A percentile compares a stretch with the other conserved stretches of the same genome.
Conservation (phyloP, 2,797 vertebrate genomes). For the Falco columbarius region DNA sequence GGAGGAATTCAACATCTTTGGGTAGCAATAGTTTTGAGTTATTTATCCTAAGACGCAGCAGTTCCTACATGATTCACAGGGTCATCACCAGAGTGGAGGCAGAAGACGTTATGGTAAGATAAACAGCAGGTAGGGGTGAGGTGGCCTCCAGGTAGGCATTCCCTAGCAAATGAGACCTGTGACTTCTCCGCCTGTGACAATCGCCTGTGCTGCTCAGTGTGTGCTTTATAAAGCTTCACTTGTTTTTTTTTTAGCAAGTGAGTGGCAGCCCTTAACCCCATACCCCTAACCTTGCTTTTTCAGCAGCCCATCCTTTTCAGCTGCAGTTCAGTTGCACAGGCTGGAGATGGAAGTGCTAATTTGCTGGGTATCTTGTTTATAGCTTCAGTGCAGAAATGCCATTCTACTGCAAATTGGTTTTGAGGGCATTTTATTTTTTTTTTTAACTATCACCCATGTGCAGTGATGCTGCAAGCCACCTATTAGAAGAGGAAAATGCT, state of each 20-base stretch:
- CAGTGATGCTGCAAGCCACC: neutral
- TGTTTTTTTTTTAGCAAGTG: neutral
- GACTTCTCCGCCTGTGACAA: neutral
- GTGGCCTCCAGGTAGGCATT: neutral
- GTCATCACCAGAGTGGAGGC: neutral
- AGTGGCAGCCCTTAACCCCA: neutral
- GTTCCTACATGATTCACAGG: neutral
- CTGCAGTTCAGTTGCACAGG: neutral
- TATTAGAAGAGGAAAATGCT: neutral
- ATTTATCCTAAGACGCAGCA: neutral
- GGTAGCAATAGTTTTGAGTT: neutral
- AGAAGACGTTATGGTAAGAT: neutral
- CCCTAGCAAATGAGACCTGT: neutral
- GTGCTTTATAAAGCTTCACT: neutral
- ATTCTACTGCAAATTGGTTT: constrained; percentile 8
- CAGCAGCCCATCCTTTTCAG: neutral
- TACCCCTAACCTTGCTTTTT: neutral
- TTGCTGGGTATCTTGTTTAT: constrained; percentile 20
- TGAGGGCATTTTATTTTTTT: neutral
- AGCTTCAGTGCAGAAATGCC: neutral
- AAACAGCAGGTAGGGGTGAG: neutral
- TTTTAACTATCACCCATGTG: neutral
- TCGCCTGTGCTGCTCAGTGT: neutral
- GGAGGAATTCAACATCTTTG: neutral
- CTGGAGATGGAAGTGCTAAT: neutral